phyloP scores from a whole-genome alignment of 2,888 invertebrate genomes.

The Lochmaea crataegi region DNA sequence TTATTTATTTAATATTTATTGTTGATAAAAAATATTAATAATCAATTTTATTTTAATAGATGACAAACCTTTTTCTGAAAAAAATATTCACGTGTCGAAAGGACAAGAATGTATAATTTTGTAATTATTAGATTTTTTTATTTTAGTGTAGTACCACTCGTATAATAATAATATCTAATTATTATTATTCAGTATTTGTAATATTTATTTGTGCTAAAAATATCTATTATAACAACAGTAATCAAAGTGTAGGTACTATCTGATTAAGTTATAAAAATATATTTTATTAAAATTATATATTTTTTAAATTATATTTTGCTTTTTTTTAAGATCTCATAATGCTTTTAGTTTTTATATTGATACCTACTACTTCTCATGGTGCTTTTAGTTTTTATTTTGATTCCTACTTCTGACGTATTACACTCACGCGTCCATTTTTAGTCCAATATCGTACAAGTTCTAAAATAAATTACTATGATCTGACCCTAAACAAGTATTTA shows the following conservation, averaged over 20 bases:
- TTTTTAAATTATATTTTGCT: too few species aligned
- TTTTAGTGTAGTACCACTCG: neutral
- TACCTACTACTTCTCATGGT: too few species aligned
- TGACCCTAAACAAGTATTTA: too few species aligned
- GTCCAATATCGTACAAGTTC: too few species aligned
- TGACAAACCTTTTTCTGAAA: neutral
- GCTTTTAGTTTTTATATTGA: too few species aligned
- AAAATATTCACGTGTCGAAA: neutral
- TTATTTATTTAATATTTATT: conserved; percentile 5
- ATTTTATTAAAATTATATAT: too few species aligned
- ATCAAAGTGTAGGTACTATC: neutral
- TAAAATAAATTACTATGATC: too few species aligned
- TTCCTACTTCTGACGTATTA: too few species aligned
- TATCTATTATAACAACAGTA: neutral
- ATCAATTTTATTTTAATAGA: conserved; percentile 2
- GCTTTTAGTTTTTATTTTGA: too few species aligned
- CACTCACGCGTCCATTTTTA: too few species aligned
- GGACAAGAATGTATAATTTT: neutral
- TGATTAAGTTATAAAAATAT: neutral
- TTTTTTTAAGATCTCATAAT: too few species aligned
- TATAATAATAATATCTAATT: neutral
- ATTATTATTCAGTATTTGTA: neutral
- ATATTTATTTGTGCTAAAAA: neutral
- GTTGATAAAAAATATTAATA: neutral
- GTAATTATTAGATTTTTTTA: neutral